Base-by-base conservation (phyloP, 2,797 vertebrate species). In the Phaenicophaeus curvirostris region DNA sequence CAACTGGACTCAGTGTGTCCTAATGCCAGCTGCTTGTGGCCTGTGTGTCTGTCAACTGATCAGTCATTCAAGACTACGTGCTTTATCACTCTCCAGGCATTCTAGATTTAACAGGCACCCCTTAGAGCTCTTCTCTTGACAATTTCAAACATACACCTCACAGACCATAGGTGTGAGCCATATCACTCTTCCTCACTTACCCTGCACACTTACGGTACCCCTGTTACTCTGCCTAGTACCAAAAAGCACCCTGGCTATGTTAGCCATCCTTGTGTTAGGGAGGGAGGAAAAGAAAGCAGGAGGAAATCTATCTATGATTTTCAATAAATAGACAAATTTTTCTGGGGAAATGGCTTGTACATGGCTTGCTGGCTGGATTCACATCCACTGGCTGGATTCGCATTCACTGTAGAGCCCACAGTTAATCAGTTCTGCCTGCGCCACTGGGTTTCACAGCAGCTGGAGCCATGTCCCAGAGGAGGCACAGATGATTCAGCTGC, bases 381-480 rank as follows among this genome's bases (percentile, higher is more conserved):
- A 73, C n/a, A n/a, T n/a, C n/a, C n/a, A n/a, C 87, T 89, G 89
- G 62, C 85, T 93, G 84, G 66, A 68, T 65, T 90, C 54, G n/a
- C n/a, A n/a, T n/a, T n/a, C n/a, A n/a, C n/a, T n/a, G n/a, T n/a
- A 73, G n/a, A 58, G 20, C 27, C 73, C 30, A 18, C 25, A 93
- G 72, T 86, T 89, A 94, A 89, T 96, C 76, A 90, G 42, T 39
- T 94, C 86, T 94, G 87, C 69, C 81, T 89, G 91, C 2, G 9
- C 67, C 44, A 71, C 48, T 50, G 35, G 61, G 62, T 85, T 91
- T 90, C 85, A 79, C 62, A 67, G 89, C 92, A 94, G 84, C 92
- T 94, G 90, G 71, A 96, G 46, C 73, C 41, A 28, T 44, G 37
- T 90, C 79, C 93, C 93, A 83, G 74, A 91, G 88, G 68, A 94